Percentiles rank a stretch among this genome's conserved stretches.
These are phyloP conservation scores for Phthorimaea operculella DNA, from an alignment of 1,140 invertebrate species.

Conservation along the genomic window DNA sequence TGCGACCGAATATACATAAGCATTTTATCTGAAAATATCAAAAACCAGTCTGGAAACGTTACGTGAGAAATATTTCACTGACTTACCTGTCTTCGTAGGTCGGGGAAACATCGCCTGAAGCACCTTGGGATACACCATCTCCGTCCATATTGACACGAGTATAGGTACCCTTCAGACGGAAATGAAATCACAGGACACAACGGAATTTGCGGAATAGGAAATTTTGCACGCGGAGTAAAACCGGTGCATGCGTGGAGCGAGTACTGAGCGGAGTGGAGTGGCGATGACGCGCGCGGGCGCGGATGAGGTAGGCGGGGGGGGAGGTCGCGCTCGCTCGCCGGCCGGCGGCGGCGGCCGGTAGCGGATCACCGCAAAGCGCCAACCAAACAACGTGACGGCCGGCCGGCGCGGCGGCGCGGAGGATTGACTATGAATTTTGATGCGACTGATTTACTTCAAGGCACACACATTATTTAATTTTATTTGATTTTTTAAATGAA, in stretches of 20 bases:
- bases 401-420: not conserved
- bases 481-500: too few relatives aligned
- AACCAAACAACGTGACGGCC: too few relatives aligned
- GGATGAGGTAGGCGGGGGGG: not conserved
- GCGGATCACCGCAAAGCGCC: not conserved
- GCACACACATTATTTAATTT: too few relatives aligned
- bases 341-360: not conserved
- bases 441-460: too few relatives aligned
- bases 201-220: constrained; percentile 19
- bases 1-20: not conserved
- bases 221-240: constrained; percentile 22
- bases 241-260: constrained; percentile 21
- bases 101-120: constrained; percentile 42
- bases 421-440: too few relatives aligned
- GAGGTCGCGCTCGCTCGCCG: not conserved
- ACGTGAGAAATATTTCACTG: not conserved
- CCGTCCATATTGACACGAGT: constrained; percentile 36
- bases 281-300: constrained; percentile 10
- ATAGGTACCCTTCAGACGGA: constrained; percentile 10
- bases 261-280: constrained; percentile 21
- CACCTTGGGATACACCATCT: constrained; percentile 42
- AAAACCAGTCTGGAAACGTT: not conserved
- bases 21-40: constrained; percentile 1
- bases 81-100: constrained; percentile 51
- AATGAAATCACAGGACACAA: constrained; percentile 13